phyloP scores from a whole-genome alignment of 92 coral and sea anemone genomes.

The Micromussa lordhowensis region DNA sequence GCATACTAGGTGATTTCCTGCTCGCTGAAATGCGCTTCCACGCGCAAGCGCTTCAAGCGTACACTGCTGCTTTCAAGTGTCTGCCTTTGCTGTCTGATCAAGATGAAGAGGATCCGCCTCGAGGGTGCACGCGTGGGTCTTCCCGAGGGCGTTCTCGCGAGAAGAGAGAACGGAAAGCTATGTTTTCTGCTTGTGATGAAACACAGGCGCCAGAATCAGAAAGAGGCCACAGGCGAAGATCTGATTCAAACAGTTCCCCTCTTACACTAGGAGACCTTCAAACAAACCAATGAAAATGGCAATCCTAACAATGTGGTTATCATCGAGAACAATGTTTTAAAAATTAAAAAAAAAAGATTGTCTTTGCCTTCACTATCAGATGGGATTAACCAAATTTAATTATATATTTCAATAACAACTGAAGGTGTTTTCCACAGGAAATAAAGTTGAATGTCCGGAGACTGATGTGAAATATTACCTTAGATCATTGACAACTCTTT shows the following conservation, averaged over 20 bases:
- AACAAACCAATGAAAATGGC: background rate
- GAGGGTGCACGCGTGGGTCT: background rate
- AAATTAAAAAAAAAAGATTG: background rate
- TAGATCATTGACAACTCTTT: too few relatives aligned
- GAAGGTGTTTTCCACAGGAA: too few relatives aligned
- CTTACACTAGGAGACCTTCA: constrained; percentile 33
- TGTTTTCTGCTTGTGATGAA: constrained; percentile 11
- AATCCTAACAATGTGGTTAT: background rate
- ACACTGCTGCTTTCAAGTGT: constrained; percentile 76
- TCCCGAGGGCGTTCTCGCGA: background rate
- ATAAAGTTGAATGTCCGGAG: too few relatives aligned
- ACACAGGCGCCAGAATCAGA: background rate
- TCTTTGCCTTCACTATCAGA: background rate
- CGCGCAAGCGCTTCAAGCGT: constrained; percentile 77
- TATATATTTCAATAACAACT: too few relatives aligned
- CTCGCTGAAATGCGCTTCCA: constrained; percentile 84
- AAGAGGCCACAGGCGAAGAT: background rate
- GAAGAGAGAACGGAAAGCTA: constrained; percentile 15
- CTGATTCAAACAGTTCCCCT: constrained; percentile 13
- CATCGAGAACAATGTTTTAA: background rate
- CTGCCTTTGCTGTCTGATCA: constrained; percentile 22
- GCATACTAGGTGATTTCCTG: constrained; percentile 66
- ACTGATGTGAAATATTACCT: too few relatives aligned
- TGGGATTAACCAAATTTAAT: background rate
- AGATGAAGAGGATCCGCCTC: background rate